Conservation (phyloP, 2,113 vertebrate genomes). For the Pica pica region DNA sequence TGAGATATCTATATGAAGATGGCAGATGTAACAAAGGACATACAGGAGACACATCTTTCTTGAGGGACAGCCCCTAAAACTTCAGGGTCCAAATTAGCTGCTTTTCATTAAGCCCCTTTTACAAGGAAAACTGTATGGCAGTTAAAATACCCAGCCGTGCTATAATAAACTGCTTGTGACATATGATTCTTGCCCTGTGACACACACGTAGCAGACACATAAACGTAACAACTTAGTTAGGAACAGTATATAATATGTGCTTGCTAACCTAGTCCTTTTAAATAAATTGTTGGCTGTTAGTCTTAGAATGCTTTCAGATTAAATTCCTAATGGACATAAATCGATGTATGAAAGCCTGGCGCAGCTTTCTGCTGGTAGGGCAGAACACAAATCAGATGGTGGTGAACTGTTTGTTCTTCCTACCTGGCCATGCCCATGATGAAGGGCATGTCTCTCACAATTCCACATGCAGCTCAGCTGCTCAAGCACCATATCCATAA, state of each 20-base stretch:
- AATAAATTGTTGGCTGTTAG: background rate
- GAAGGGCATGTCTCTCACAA: background rate
- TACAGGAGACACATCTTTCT: background rate
- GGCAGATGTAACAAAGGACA: background rate
- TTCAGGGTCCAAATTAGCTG: background rate
- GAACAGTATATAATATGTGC: background rate
- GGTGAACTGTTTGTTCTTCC: background rate
- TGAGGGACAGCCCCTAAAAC: background rate
- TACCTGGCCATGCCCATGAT: background rate
- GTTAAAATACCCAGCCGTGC: background rate
- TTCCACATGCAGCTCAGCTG: background rate
- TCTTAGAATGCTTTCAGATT: background rate
- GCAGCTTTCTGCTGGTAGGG: background rate
- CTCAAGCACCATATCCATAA: background rate
- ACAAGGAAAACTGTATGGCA: background rate
- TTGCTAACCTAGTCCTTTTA: background rate
- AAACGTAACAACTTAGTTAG: background rate
- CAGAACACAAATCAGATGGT: background rate
- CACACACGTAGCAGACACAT: background rate
- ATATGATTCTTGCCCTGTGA: background rate
- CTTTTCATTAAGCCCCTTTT: background rate
- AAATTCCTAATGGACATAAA: conserved; percentile 8
- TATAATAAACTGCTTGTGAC: background rate
- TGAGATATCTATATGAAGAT: background rate
- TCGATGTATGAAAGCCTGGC: background rate